phyloP scores from a whole-genome alignment of 2,888 invertebrate genomes.

The Tenthredo livida region DNA sequence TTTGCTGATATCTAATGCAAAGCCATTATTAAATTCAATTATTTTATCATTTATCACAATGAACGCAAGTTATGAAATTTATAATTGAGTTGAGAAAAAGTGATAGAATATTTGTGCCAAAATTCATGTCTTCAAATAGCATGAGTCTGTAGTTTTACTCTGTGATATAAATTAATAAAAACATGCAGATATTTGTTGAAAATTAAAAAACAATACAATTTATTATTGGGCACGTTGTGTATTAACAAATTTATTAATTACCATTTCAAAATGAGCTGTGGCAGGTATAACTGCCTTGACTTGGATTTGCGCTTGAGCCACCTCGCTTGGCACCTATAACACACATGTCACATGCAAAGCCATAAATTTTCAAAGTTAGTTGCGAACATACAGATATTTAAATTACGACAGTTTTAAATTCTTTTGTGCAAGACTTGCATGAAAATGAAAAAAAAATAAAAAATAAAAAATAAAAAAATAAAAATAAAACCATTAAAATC shows the following conservation, averaged over 20 bases:
- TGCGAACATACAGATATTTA: conserved; percentile 55
- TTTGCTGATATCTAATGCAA: not conserved
- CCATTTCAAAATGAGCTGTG: conserved; percentile 76
- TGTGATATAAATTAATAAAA: conserved; percentile 3
- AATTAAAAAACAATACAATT: not conserved
- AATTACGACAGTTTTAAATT: conserved; percentile 22
- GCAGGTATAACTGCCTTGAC: conserved; percentile 73
- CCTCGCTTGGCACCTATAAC: conserved; percentile 76
- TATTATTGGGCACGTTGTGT: conserved; percentile 30
- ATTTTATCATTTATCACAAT: not conserved
- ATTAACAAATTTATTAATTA: conserved; percentile 66
- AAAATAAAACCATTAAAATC: conserved; percentile 36
- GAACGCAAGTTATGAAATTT: not conserved
- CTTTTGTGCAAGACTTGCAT: conserved; percentile 16
- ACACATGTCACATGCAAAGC: conserved; percentile 66
- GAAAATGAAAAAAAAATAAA: not conserved
- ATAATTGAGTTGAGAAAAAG: not conserved
- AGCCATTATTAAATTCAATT: not conserved
- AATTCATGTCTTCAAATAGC: not conserved
- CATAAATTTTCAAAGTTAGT: conserved; percentile 57
- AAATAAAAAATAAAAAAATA: not conserved
- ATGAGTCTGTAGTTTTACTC: conserved; percentile 36
- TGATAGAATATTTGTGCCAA: not conserved
- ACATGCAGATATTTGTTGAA: conserved; percentile 19
- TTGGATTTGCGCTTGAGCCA: conserved; percentile 75